These are phyloP conservation scores for Spisula solida DNA, from an alignment of 2,888 invertebrate species.

Conservation along the genomic window DNA sequence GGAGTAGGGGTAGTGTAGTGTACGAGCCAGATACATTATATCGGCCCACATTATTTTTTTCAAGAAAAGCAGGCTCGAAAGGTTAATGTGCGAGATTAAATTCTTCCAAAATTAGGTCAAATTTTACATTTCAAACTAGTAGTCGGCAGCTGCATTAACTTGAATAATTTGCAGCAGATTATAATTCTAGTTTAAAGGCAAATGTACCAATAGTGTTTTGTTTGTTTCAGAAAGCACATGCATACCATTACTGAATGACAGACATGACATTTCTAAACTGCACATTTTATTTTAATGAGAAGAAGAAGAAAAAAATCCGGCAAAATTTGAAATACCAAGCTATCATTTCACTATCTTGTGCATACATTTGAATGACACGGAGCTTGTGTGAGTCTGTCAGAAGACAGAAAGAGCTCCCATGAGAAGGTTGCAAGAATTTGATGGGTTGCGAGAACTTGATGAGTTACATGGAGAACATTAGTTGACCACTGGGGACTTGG, in stretches of 20 bases:
- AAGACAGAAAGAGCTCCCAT: not conserved
- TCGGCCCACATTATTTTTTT: constrained; percentile 25
- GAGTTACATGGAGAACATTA: not conserved
- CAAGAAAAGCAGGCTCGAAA: not conserved
- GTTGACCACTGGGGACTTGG: not conserved
- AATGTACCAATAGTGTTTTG: constrained; percentile 11
- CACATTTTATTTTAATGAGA: not conserved
- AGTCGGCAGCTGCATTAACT: not conserved
- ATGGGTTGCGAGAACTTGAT: not conserved
- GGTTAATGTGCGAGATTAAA: constrained; percentile 13
- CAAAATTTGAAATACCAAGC: not conserved
- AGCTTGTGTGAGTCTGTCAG: not conserved
- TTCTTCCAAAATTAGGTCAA: constrained; percentile 9
- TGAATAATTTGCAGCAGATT: not conserved
- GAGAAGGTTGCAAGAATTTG: not conserved
- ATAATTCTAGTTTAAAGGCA: not conserved
- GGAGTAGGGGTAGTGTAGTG: not conserved
- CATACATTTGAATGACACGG: constrained; percentile 10
- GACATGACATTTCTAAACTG: constrained; percentile 4
- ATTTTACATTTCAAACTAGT: not conserved
- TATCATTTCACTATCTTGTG: not conserved
- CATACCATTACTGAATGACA: constrained; percentile 17
- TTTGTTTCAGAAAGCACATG: not conserved
- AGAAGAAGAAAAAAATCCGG: not conserved
- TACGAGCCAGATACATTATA: constrained; percentile 13